A percentile compares a stretch with the other conserved stretches of the same genome.
Evolutionary conservation across 2,888 invertebrate species (phyloP).

Genomic region (Piscicola geometra): DNA sequence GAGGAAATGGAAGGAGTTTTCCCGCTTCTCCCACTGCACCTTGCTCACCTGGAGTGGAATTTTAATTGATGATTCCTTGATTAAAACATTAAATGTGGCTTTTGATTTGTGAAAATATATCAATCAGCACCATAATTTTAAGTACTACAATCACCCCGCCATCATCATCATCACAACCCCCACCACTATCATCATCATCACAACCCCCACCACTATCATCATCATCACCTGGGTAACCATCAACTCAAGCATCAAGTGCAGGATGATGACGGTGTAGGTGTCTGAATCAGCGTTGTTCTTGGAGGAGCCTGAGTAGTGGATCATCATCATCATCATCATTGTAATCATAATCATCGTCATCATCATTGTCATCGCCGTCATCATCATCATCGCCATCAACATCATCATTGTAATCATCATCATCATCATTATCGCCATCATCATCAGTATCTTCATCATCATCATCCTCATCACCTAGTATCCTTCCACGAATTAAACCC

Average conservation of each 20-base stretch:
- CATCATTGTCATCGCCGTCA: conserved; percentile 31
- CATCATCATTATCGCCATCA: neutral
- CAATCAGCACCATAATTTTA: neutral
- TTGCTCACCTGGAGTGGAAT: neutral
- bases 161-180: too few species aligned
- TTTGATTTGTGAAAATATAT: too few species aligned
- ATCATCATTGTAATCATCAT: neutral
- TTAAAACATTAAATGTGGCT: neutral
- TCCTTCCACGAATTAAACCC: too few species aligned
- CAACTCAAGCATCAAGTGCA: neutral
- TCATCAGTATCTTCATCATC: too few species aligned
- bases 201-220: neutral
- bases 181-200: too few species aligned
- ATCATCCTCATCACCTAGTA: too few species aligned
- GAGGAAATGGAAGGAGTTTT: conserved; percentile 12
- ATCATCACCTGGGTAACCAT: conserved; percentile 11
- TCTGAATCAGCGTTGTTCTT: too few species aligned
- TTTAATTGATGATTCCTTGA: neutral
- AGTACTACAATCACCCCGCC: neutral
- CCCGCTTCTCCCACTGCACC: conserved; percentile 7
- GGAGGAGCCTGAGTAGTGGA: too few species aligned
- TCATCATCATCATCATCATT: neutral
- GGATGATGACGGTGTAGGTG: neutral
- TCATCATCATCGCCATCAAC: conserved; percentile 8
- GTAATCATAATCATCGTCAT: conserved; percentile 21